phyloP scores from a whole-genome alignment of 2,797 vertebrate species.

The Trichosurus vulpecula region DNA sequence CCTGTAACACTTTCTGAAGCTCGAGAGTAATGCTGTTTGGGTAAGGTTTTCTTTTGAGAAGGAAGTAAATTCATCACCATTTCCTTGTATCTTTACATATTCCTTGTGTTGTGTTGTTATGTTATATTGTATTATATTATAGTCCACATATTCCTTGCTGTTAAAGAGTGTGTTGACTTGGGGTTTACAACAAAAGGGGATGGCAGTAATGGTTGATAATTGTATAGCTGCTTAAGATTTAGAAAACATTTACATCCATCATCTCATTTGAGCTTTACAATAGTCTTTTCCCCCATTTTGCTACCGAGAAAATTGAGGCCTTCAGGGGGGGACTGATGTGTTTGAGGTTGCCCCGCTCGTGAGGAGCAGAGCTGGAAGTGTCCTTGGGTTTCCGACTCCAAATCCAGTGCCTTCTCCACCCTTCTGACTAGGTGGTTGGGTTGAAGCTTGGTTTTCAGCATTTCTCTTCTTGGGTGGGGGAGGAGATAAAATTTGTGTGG shows the following conservation, averaged over 20 bases:
- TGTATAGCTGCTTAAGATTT: background rate
- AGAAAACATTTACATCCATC: background rate
- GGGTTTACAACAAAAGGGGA: background rate
- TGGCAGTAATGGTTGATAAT: background rate
- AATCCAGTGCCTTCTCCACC: background rate
- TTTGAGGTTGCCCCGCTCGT: background rate
- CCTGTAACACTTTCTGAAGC: background rate
- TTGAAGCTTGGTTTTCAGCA: background rate
- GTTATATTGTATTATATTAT: background rate
- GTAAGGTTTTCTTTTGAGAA: background rate
- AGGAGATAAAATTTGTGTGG: background rate
- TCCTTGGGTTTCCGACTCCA: background rate
- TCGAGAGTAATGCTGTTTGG: background rate
- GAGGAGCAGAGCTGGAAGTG: background rate
- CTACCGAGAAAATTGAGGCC: background rate
- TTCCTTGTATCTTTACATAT: background rate
- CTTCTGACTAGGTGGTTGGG: background rate
- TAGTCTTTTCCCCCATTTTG: background rate
- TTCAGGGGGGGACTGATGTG: background rate
- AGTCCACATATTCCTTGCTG: background rate
- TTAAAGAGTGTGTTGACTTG: background rate
- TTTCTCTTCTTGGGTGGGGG: background rate
- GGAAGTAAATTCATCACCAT: background rate
- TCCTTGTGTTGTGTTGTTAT: background rate
- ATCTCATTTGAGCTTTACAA: background rate